These are phyloP conservation scores for Sinocyclocheilus anophthalmus DNA, from an alignment of 2,113 vertebrate species.

Conservation along the genomic window DNA sequence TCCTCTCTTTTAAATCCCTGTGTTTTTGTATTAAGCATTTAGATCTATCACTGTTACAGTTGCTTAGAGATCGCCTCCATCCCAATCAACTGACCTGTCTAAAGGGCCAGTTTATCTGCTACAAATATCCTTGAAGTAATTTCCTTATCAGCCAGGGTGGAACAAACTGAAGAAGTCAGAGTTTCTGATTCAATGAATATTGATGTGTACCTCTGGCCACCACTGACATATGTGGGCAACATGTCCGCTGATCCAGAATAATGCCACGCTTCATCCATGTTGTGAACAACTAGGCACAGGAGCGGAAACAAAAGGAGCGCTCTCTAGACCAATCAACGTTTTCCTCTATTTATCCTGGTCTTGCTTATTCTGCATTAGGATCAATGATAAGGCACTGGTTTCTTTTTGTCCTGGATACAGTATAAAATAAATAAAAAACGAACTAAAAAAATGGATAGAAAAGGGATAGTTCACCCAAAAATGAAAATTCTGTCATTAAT, in stretches of 20 bases:
- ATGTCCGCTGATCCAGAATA: slow-evolving; percentile 43
- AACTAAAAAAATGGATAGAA: too few relatives aligned
- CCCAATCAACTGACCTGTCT: slow-evolving; percentile 63
- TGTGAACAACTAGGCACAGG: slow-evolving; percentile 15
- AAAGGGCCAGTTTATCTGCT: slow-evolving; percentile 67
- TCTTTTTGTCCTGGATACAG: neutral
- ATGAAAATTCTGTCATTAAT: too few relatives aligned
- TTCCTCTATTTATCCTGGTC: neutral
- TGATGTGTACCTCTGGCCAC: slow-evolving; percentile 54
- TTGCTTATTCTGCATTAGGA: neutral
- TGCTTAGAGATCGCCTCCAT: slow-evolving; percentile 55
- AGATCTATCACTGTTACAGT: slow-evolving; percentile 68
- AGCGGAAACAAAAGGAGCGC: neutral
- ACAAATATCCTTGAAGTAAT: slow-evolving; percentile 63
- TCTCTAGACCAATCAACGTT: neutral
- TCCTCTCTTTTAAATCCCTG: slow-evolving; percentile 64
- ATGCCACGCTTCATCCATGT: slow-evolving; percentile 35
- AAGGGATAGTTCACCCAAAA: too few relatives aligned
- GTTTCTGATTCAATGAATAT: slow-evolving; percentile 64
- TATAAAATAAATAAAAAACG: neutral
- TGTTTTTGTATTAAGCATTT: slow-evolving; percentile 60
- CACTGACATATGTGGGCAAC: slow-evolving; percentile 55
- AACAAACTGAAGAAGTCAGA: slow-evolving; percentile 59
- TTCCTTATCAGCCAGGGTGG: slow-evolving; percentile 50
- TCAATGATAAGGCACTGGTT: neutral